These are phyloP conservation scores for Selenia dentaria DNA, from an alignment of 2,888 invertebrate genomes.

Conservation along the genomic window DNA sequence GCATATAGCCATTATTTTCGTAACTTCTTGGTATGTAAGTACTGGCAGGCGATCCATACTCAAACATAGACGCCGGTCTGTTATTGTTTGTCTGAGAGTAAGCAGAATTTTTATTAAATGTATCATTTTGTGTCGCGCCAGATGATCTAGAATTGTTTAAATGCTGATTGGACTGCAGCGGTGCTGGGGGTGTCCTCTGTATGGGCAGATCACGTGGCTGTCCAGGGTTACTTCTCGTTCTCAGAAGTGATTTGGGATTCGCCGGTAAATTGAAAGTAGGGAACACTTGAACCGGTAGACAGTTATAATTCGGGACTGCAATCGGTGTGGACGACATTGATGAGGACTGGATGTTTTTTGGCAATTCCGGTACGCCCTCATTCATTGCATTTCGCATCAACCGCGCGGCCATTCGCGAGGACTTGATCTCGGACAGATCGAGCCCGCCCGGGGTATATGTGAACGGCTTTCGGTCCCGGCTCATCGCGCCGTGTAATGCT, in stretches of 20 bases:
- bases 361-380: conserved; percentile 89
- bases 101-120: conserved; percentile 45
- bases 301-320: conserved; percentile 73
- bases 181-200: conserved; percentile 36
- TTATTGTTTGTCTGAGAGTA: conserved; percentile 51
- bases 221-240: conserved; percentile 69
- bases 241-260: conserved; percentile 85
- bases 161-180: conserved; percentile 37
- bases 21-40: conserved; percentile 43
- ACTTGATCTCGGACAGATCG: conserved; percentile 95
- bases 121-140: conserved; percentile 40
- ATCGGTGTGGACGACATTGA: conserved; percentile 76
- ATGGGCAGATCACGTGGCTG: conserved; percentile 48
- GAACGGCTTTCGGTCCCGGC: conserved; percentile 97
- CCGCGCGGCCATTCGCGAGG: conserved; percentile 94
- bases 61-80: conserved; percentile 53
- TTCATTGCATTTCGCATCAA: conserved; percentile 82
- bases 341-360: conserved; percentile 77
- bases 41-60: conserved; percentile 42
- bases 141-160: conserved; percentile 41
- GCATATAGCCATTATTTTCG: conserved; percentile 44
- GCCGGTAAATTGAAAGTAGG: conserved; percentile 88
- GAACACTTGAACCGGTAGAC: conserved; percentile 79
- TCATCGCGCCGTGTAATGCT: conserved; percentile 94
- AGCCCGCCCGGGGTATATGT: conserved; percentile 97